Evolutionary conservation across 2,113 vertebrate genomes (phyloP).

Genomic region (Scartelaos histophorus): DNA sequence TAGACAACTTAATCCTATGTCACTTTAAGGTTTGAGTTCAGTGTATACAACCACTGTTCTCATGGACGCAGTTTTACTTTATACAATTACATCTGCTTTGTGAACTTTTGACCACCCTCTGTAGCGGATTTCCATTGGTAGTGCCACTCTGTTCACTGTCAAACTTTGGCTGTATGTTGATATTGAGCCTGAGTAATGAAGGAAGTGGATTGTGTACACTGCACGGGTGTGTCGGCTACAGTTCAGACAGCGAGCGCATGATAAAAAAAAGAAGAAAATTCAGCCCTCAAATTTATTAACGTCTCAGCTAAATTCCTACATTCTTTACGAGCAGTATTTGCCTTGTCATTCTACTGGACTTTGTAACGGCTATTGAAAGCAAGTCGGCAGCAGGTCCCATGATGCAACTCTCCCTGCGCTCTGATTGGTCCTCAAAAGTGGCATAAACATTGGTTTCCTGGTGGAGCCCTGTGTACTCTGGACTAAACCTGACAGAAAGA

Average conservation of each 20-base stretch:
- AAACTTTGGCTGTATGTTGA: conserved; percentile 30
- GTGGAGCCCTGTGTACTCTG: conserved; percentile 70
- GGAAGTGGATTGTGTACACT: conserved; percentile 72
- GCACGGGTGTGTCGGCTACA: conserved; percentile 67
- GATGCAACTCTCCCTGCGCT: conserved; percentile 54
- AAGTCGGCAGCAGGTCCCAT: conserved; percentile 39
- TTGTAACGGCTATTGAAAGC: conserved; percentile 53
- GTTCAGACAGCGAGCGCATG: conserved; percentile 45
- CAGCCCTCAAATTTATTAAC: background rate
- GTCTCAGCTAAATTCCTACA: background rate
- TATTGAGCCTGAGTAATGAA: conserved; percentile 52
- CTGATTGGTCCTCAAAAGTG: conserved; percentile 64
- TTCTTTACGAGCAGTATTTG: conserved; percentile 41
- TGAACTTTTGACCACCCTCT: conserved; percentile 30
- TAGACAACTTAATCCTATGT: background rate
- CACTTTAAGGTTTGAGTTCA: background rate
- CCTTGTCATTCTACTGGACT: conserved; percentile 62
- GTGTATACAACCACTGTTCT: background rate
- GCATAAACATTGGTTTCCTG: conserved; percentile 64
- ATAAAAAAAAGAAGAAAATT: conserved; percentile 9
- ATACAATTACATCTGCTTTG: background rate
- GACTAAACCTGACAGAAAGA: conserved; percentile 43
- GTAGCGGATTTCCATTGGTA: conserved; percentile 22
- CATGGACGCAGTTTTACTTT: background rate
- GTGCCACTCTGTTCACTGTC: background rate